Percentiles rank a stretch among this genome's conserved stretches.
Evolutionary conservation across 37 sponge, comb jelly and placozoan genomes (phyloP).

Genomic region (Petrosia ficiformis): DNA sequence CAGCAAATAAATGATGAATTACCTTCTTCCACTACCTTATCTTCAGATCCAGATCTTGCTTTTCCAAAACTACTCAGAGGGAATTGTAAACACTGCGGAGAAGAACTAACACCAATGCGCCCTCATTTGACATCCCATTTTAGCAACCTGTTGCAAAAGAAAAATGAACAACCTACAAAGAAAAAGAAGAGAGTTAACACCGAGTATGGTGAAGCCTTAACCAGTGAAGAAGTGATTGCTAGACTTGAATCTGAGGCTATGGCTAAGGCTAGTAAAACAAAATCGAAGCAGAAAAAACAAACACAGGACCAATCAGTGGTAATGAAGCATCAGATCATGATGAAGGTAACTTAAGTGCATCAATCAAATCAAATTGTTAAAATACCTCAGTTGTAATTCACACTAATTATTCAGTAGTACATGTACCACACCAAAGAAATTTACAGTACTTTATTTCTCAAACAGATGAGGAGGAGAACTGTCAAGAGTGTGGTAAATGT

Average conservation of each 20-base stretch:
- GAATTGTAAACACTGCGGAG: not conserved
- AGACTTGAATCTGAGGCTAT: not conserved
- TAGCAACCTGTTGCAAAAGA: slow-evolving; percentile 1
- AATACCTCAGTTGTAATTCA: too few relatives aligned
- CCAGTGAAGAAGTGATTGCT: not conserved
- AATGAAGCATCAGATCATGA: not conserved
- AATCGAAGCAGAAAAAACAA: not conserved
- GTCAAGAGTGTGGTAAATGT: too few relatives aligned
- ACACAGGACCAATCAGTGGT: not conserved
- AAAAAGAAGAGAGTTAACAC: slow-evolving; percentile 1
- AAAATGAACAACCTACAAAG: not conserved
- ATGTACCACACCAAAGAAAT: too few relatives aligned
- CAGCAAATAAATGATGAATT: too few relatives aligned
- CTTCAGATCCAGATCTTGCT: too few relatives aligned
- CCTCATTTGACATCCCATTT: slow-evolving; percentile 1
- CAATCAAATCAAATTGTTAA: too few relatives aligned
- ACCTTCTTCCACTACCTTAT: too few relatives aligned
- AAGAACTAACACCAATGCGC: not conserved
- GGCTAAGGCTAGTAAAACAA: not conserved
- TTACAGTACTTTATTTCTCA: too few relatives aligned
- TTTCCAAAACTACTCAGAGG: too few relatives aligned
- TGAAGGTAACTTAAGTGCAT: too few relatives aligned
- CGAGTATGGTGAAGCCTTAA: not conserved
- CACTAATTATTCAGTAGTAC: too few relatives aligned
- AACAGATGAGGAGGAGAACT: too few relatives aligned